These are phyloP conservation scores for Thaumatotibia leucotreta DNA, from an alignment of 1,140 invertebrate species.

Conservation along the genomic window DNA sequence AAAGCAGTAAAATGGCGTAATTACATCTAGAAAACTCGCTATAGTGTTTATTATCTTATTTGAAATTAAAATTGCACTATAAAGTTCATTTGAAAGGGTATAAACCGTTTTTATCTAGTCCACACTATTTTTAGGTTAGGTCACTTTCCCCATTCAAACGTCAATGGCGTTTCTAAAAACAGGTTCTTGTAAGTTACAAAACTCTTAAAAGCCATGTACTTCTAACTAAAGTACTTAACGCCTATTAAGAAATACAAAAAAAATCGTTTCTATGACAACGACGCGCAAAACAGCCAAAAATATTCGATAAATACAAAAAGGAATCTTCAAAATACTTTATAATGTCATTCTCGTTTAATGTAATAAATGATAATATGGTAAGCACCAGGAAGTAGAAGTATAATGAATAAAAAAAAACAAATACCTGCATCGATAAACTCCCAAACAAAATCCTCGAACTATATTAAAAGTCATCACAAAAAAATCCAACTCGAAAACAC, in stretches of 20 bases:
- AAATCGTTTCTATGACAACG: background rate
- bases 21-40: background rate
- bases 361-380: background rate
- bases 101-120: constrained; percentile 1
- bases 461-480: constrained; percentile 14
- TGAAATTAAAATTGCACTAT: background rate
- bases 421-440: constrained; percentile 60
- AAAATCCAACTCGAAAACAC: constrained; percentile 26
- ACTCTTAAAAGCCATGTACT: background rate
- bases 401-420: constrained; percentile 10
- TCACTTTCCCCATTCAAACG: constrained; percentile 4
- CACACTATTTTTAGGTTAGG: constrained; percentile 4
- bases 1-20: background rate
- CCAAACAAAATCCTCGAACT: constrained; percentile 3
- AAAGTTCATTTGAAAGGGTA: background rate
- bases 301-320: background rate
- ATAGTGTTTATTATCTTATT: background rate
- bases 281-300: background rate
- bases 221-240: background rate
- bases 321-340: background rate
- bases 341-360: background rate
- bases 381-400: background rate
- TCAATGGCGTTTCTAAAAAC: constrained; percentile 1
- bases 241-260: background rate
- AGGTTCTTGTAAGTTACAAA: background rate